Base-by-base conservation (phyloP, 2,888 invertebrate species). In the Phymatocera aterrima region DNA sequence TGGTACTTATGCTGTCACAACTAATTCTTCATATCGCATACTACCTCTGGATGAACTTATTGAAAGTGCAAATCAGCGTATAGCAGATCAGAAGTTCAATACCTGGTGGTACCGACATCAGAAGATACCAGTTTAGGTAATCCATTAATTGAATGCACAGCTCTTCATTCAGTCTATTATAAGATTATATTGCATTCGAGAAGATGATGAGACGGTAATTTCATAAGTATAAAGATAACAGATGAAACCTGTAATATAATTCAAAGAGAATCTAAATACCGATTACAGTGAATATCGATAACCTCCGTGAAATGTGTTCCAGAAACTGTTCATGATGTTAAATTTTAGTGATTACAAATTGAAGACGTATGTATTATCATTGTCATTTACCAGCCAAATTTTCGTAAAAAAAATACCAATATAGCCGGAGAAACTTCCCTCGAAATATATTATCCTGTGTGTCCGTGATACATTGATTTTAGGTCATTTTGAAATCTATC, bases 71-170 rank as follows among this genome's bases (percentile, higher is more conserved):
- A 75, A 75, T 31, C 12, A 57, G 1, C 54, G 57, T 6, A 60
- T 75, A 40, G 57, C 40, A 21, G 21, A 40, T 12, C 40, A 57
- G 40, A 57, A 40, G 24, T 57, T 57, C 24, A 60, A 28, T 60
- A 75, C 75, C 24, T 75, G 43, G 28, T 75, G 75, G 75, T 57
- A 75, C 28, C 37, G 57, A 37, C 75, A 75, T n/a, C 75, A 60
- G 40, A 75, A 60, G 28, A 15, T 57, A 4, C 57, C 57, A 28
- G 12, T 12, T 57, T 2, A 51, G 10, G 2, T 40, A 40, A 8
- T 18, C 21, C 21, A 21, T 51, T 51, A 21, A 21, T 15, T 28
- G 15, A 28, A 28, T 15, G 57, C 28, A 15, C 15, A 28, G 57
- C 1, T 57, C 10, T 0, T 12, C 12, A 12, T 57, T 28, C 0